Evolutionary conservation across 2,888 invertebrate genomes (phyloP).

Genomic region (Poecilobothrus nobilitatus): DNA sequence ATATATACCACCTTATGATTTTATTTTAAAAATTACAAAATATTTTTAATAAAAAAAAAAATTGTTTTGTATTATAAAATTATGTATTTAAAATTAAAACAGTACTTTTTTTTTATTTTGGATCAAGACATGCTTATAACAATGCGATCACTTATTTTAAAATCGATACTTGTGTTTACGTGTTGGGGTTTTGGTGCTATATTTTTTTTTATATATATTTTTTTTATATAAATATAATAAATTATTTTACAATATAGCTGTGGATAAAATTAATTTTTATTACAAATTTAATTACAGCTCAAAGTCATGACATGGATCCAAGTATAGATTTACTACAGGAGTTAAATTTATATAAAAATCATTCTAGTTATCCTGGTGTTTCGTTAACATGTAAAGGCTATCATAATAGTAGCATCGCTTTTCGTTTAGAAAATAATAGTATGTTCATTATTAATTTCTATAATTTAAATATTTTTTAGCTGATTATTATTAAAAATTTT

Average conservation of each 20-base stretch:
- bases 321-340: slow-evolving; percentile 71
- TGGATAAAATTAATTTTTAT: neutral
- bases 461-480: neutral
- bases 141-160: slow-evolving; percentile 2
- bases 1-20: neutral
- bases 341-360: slow-evolving; percentile 68
- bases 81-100: neutral
- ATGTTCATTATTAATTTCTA: neutral
- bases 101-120: neutral
- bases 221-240: neutral
- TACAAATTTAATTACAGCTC: neutral
- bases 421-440: slow-evolving; percentile 23
- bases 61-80: neutral
- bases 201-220: neutral
- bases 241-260: neutral
- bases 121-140: neutral
- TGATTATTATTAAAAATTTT: neutral
- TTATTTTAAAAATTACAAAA: neutral
- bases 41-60: neutral
- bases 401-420: slow-evolving; percentile 23
- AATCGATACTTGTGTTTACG: neutral
- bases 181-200: neutral
- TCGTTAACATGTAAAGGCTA: slow-evolving; percentile 48
- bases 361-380: slow-evolving; percentile 60
- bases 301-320: slow-evolving; percentile 37